Evolutionary conservation across 2,113 vertebrate genomes (phyloP).

Genomic region (Zosterops lateralis): DNA sequence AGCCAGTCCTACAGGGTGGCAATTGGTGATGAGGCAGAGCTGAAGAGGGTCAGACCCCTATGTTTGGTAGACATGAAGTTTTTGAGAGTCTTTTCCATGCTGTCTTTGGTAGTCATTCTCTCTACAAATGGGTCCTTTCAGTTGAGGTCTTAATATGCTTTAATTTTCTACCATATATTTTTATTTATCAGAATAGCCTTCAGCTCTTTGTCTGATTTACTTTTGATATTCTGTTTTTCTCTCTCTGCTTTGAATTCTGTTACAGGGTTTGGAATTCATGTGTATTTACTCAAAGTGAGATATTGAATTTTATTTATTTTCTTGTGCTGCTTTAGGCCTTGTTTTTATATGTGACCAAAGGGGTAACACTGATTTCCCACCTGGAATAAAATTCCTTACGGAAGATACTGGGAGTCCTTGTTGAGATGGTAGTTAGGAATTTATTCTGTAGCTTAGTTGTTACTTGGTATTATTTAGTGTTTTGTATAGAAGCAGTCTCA

Average conservation of each 20-base stretch:
- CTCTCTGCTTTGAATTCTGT: constrained; percentile 2
- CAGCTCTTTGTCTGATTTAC: neutral
- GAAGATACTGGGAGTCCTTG: neutral
- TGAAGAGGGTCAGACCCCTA: neutral
- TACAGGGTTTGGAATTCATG: neutral
- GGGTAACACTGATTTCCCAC: neutral
- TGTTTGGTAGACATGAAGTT: neutral
- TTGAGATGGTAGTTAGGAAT: neutral
- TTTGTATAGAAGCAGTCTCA: neutral
- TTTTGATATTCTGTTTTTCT: neutral
- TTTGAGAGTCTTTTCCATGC: neutral
- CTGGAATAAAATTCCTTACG: neutral
- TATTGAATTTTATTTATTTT: neutral
- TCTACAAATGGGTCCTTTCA: neutral
- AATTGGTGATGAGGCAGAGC: neutral
- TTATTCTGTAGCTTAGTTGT: neutral
- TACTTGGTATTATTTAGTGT: neutral
- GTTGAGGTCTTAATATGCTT: neutral
- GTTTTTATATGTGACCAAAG: neutral
- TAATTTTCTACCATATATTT: constrained; percentile 14
- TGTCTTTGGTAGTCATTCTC: neutral
- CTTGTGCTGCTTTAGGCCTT: neutral
- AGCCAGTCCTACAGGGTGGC: neutral
- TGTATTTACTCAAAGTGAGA: constrained; percentile 8
- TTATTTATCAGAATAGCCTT: constrained; percentile 21